phyloP scores from a whole-genome alignment of 2,888 invertebrate genomes.

The Dasysyrphus albostriatus region DNA sequence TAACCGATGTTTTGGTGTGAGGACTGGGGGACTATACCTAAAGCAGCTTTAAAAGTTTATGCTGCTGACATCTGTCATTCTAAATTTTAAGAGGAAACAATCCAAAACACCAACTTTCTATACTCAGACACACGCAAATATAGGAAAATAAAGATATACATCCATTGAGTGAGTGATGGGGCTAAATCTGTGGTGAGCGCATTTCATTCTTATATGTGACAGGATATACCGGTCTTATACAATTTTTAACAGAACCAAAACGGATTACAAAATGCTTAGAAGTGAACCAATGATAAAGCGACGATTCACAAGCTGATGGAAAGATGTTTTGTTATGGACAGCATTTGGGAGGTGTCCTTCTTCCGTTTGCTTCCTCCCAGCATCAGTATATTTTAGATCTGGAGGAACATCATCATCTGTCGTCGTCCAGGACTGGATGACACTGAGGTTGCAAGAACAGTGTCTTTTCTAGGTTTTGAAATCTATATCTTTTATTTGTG shows the following conservation, averaged over 20 bases:
- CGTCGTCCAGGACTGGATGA: constrained; percentile 26
- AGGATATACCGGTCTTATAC: constrained; percentile 41
- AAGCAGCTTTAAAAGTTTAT: constrained; percentile 50
- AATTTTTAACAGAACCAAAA: constrained; percentile 52
- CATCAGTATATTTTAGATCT: constrained; percentile 18
- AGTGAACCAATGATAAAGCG: constrained; percentile 60
- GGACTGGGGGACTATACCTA: not conserved
- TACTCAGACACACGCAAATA: constrained; percentile 55
- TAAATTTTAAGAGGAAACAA: constrained; percentile 45
- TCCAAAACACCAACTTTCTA: constrained; percentile 35
- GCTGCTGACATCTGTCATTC: constrained; percentile 70
- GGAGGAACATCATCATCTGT: constrained; percentile 34
- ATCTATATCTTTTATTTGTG: constrained; percentile 49
- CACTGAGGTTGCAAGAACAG: constrained; percentile 32
- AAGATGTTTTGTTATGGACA: constrained; percentile 62
- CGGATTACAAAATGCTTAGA: constrained; percentile 66
- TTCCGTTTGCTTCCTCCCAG: constrained; percentile 9
- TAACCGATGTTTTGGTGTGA: constrained; percentile 4
- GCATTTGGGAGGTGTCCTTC: constrained; percentile 58
- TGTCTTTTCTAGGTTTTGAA: constrained; percentile 24
- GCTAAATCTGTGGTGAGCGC: constrained; percentile 65
- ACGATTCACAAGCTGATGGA: constrained; percentile 32
- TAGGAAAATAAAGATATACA: constrained; percentile 44
- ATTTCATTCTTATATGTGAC: constrained; percentile 51
- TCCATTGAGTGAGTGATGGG: constrained; percentile 68